These are phyloP conservation scores for Equus quagga DNA, from an alignment of 2,113 vertebrate species.

Conservation along the genomic window DNA sequence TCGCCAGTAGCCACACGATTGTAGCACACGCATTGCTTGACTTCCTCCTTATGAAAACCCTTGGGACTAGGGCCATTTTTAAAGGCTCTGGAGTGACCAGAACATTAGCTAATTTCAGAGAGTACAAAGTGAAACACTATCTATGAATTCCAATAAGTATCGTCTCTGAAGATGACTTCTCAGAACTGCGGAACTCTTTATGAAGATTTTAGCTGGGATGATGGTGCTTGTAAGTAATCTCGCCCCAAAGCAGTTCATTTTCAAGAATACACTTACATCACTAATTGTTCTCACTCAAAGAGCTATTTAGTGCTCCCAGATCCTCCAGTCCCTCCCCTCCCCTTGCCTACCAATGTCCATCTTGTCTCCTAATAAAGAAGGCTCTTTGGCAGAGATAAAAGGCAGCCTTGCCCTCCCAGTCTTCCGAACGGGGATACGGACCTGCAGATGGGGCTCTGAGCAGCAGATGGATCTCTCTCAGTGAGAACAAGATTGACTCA, in stretches of 20 bases:
- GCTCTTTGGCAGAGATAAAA: background rate
- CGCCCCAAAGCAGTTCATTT: conserved; percentile 82
- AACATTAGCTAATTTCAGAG: conserved; percentile 84
- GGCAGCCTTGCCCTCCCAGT: conserved; percentile 39
- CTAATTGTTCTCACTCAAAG: conserved; percentile 90
- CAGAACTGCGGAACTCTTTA: conserved; percentile 86
- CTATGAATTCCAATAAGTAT: conserved; percentile 87
- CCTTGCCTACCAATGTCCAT: conserved; percentile 65
- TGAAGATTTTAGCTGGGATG: conserved; percentile 85
- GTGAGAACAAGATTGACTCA: background rate
- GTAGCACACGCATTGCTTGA: conserved; percentile 37
- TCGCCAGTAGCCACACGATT: background rate
- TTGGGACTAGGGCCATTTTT: conserved; percentile 72
- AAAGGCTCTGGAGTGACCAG: conserved; percentile 79
- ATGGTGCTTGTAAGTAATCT: conserved; percentile 86
- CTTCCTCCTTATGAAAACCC: conserved; percentile 71
- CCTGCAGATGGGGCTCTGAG: background rate
- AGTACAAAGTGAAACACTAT: conserved; percentile 75
- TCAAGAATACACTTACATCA: conserved; percentile 88
- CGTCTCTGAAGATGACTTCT: conserved; percentile 85
- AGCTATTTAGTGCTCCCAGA: conserved; percentile 86
- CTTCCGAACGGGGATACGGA: background rate
- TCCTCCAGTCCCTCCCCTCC: conserved; percentile 77
- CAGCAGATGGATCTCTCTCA: background rate
- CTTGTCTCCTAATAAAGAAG: conserved; percentile 71